phyloP scores from a whole-genome alignment of 2,113 vertebrate genomes.

The Desmodus rotundus region DNA sequence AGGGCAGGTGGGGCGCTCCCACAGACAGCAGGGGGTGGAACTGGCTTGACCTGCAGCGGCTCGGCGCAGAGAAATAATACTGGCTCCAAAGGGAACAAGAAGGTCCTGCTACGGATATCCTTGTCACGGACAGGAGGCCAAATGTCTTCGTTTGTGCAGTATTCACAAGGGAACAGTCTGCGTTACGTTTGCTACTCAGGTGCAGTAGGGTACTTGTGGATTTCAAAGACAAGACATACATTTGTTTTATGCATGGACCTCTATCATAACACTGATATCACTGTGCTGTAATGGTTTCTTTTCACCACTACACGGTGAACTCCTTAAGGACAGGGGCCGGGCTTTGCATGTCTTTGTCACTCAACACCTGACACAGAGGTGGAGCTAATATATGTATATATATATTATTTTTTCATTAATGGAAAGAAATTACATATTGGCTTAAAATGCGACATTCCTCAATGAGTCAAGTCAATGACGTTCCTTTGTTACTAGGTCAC shows the following conservation, averaged over 20 bases:
- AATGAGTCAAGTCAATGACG: background rate
- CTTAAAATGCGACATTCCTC: background rate
- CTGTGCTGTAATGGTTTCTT: slow-evolving; percentile 5
- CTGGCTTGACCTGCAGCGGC: background rate
- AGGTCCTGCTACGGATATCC: slow-evolving; percentile 31
- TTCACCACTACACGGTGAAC: background rate
- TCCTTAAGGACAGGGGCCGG: background rate
- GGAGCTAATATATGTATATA: background rate
- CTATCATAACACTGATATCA: background rate
- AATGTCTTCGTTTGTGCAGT: slow-evolving; percentile 49
- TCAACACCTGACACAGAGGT: background rate
- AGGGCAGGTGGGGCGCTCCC: accelerated
- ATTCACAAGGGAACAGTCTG: slow-evolving; percentile 46
- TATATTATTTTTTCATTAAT: background rate
- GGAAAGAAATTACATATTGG: slow-evolving; percentile 9
- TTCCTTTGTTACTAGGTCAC: background rate
- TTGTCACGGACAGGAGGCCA: slow-evolving; percentile 20
- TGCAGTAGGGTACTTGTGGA: background rate
- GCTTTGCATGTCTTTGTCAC: background rate
- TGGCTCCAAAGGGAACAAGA: background rate
- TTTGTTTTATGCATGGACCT: slow-evolving; percentile 30
- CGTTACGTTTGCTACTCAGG: slow-evolving; percentile 29
- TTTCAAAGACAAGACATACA: slow-evolving; percentile 54
- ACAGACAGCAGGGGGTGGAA: background rate
- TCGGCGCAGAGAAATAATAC: background rate